Base-by-base conservation (phyloP, 2,113 vertebrate genomes). In the Helogale parvula region DNA sequence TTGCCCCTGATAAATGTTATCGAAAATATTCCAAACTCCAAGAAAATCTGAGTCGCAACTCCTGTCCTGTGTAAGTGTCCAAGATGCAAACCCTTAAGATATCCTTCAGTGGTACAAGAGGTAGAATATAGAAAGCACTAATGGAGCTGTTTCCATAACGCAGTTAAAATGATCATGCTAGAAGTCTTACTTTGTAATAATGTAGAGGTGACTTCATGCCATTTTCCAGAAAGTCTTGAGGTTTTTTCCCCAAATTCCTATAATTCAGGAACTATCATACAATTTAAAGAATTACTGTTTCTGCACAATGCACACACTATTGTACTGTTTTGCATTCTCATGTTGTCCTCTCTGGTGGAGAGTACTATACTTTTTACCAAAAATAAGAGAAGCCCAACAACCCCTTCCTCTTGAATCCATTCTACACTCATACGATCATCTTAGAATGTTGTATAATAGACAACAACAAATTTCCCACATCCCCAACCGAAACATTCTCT, bases 11-110 rank as follows among this genome's bases (percentile, higher is more conserved):
- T 41, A 97, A 96, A 19, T 41, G 93, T 94, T 92, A 93, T 15
- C 50, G 92, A 95, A 96, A 97, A 94, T 72, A 94, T 96, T 94
- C 71, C 96, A 89, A 31, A 66, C 74, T 93, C 57, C 52, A 94
- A 93, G 85, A 95, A 94, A 57, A 85, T 52, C 76, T 85, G 60
- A 41, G 45, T 50, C 83, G 15, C 86, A 33, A 77, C 33, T 68
- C 41, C 12, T 33, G 33, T 23, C 7, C 66, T 45, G 12, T 27
- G n/a, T 41, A 79, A 69, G 41, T 19, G 50, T 72, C 90, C 57
- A 72, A 76, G 81, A 63, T 19, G 7, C 1, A 88, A 88, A 72
- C 41, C 60, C 11, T 92, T 21, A 14, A 14, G 33, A 79, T 8
- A 68, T 7, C 41, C 23, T 60, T 94, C 38, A 14, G 82, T 23